Base-by-base conservation (phyloP, 1,140 invertebrate genomes). In the Cotesia glomerata region DNA sequence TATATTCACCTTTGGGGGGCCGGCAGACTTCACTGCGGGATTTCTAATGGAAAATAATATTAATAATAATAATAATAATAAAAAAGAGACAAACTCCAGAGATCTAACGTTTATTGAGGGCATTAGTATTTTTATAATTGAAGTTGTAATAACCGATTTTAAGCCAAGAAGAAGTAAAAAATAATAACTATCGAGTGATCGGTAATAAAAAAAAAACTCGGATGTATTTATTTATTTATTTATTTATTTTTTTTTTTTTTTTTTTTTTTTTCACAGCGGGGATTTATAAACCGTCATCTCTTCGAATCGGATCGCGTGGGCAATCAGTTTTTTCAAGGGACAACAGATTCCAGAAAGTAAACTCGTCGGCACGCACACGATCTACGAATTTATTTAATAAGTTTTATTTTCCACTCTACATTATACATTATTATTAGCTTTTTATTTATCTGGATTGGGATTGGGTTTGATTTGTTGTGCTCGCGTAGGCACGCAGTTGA, bases 111-210 rank as follows among this genome's bases (percentile, higher is more conserved):
- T 35, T 35, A 45, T 13, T 61, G 62, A 9, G 62, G 35, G 16
- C 39, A 64, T 64, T 64, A 64, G 39, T 64, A 64, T 64, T 45
- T 64, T 36, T 5, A 14, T 64, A 64, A 64, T 64, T 64, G 36
- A 64, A 64, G 39, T 45, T 18, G 5, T 35, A 64, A 61, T 26
- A 61, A 61, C 58, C 32, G 58, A 61, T 61, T 26, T 59, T 13
- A 32, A 61, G 14, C 2, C 7, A 58, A 58, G 14, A 13, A 3
- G 54, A 61, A 26, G 13, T 35, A 34, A 62, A 26, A 62, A 62
- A 5, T 13, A 18, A 35, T 18, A 62, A 62, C 2, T 4, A 34
- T 5, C 26, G 14, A 26, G 32, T n/a, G 4, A 64, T 36, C 0
- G 36, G 34, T 63, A 8, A 63, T 63, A 63, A 63, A 63, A 63